Conservation (phyloP, 2,113 vertebrate genomes). For the Ailurus styani region DNA sequence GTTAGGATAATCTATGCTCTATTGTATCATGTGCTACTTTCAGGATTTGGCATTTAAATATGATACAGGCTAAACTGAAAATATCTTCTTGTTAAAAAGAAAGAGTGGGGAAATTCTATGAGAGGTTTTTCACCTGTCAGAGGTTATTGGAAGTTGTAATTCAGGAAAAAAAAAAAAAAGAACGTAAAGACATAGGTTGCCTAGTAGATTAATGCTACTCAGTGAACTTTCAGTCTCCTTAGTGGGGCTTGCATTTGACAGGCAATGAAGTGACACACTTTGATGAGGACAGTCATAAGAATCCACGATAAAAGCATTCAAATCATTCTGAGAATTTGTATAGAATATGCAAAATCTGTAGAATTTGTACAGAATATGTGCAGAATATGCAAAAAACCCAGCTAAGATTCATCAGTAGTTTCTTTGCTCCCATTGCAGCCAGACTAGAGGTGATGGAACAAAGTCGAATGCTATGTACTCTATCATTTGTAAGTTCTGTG, state of each 20-base stretch:
- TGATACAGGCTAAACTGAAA: constrained; percentile 65
- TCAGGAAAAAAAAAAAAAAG: constrained; percentile 73
- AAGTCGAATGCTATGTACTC: constrained; percentile 36
- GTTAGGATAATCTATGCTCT: constrained; percentile 60
- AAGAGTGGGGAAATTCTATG: constrained; percentile 64
- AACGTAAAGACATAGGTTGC: constrained; percentile 65
- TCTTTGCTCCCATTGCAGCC: constrained; percentile 58
- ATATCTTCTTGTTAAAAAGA: constrained; percentile 55
- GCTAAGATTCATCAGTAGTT: constrained; percentile 70
- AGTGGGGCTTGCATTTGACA: constrained; percentile 74
- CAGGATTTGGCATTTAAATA: constrained; percentile 61
- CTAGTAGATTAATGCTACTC: constrained; percentile 73
- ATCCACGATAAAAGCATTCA: constrained; percentile 73
- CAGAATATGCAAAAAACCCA: constrained; percentile 25
- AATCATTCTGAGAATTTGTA: constrained; percentile 75
- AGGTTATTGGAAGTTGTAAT: constrained; percentile 76
- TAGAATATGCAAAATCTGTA: constrained; percentile 60
- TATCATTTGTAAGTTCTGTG: constrained; percentile 9
- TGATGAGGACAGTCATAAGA: constrained; percentile 65
- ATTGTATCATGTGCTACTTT: constrained; percentile 49
- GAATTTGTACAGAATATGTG: constrained; percentile 71
- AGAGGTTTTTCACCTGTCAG: constrained; percentile 66
- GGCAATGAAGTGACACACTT: constrained; percentile 71
- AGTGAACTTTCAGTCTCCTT: constrained; percentile 70
- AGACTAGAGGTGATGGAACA: constrained; percentile 59